phyloP scores from a whole-genome alignment of 2,888 invertebrate species.

The Catocala nupta region DNA sequence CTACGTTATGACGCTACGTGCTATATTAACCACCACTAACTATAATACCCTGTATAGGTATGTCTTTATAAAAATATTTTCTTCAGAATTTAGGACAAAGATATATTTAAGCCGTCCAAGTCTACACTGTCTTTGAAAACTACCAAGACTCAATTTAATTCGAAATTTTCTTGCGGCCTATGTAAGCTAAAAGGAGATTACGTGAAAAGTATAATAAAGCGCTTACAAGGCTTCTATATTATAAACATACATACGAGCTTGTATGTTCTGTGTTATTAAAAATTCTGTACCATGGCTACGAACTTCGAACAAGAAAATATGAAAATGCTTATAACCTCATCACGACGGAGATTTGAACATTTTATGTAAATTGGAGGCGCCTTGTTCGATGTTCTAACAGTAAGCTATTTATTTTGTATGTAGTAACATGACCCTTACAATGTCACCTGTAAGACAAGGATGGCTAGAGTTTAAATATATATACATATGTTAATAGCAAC shows the following conservation, averaged over 20 bases:
- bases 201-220: conserved; percentile 19
- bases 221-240: no score
- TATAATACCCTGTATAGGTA: no score
- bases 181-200: conserved; percentile 1
- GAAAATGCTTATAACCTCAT: conserved; percentile 19
- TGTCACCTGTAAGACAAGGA: no score
- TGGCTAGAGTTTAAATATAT: no score
- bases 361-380: conserved; percentile 4
- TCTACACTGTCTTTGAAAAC: neutral
- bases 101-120: no score
- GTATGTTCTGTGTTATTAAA: conserved; percentile 34
- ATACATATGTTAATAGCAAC: no score
- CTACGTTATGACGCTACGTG: no score
- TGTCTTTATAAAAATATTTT: no score
- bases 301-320: conserved; percentile 28
- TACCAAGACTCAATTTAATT: conserved; percentile 3
- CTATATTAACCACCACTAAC: no score
- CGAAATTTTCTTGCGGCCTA: neutral
- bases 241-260: neutral
- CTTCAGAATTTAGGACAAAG: no score
- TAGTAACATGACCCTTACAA: neutral
- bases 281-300: conserved; percentile 24
- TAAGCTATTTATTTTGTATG: neutral
- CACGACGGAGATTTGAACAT: conserved; percentile 12
- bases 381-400: conserved; percentile 6